Evolutionary conservation across 2,888 invertebrate species (phyloP), one percentile per base, ranked within the genome.

Genomic region (Eugnorisma glareosa): DNA sequence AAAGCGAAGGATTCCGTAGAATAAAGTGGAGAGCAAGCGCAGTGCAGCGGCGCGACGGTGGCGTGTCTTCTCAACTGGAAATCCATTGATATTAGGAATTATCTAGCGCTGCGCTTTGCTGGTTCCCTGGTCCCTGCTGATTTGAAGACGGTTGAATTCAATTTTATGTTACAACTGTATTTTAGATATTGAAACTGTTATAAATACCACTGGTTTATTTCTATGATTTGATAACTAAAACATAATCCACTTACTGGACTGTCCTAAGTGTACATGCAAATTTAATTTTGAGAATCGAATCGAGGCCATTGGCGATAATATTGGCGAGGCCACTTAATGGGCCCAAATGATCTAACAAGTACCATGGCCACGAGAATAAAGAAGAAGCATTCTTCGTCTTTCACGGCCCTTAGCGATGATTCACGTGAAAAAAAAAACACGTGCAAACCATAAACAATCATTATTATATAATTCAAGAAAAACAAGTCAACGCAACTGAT

Each of bases 41-140:
- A 45, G 43, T 48, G 68, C 40, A n/a, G 40, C n/a, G 24, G 64
- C 45, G n/a, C 43, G 76, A 21, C 24, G 48, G 48, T 54, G 68
- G 67, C 70, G 78, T 79, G 85, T 75, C 45, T 77, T 57, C 75
- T 89, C 89, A 83, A 86, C 89, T 91, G 90, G 91, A 92, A 92
- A 86, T 85, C 85, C 87, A 89, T 89, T 89, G 92, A 93, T 92
- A 93, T 91, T 83, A 89, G 87, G 85, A 89, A 86, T 90, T 90
- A 91, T 90, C 90, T 86, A 78, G 70, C 83, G 73, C 73, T 88
- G 88, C 91, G 89, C 78, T 86, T 79, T 79, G 80, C 81, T 84
- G 80, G 67, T 21, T 72, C 72, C 75, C 68, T 69, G 71, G 79
- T 77, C 82, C 76, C 74, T 63, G 45, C 43, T 69, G 78, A 82